These are phyloP conservation scores for Druceiella hillmani DNA, from an alignment of 2,888 invertebrate genomes.

Conservation along the genomic window DNA sequence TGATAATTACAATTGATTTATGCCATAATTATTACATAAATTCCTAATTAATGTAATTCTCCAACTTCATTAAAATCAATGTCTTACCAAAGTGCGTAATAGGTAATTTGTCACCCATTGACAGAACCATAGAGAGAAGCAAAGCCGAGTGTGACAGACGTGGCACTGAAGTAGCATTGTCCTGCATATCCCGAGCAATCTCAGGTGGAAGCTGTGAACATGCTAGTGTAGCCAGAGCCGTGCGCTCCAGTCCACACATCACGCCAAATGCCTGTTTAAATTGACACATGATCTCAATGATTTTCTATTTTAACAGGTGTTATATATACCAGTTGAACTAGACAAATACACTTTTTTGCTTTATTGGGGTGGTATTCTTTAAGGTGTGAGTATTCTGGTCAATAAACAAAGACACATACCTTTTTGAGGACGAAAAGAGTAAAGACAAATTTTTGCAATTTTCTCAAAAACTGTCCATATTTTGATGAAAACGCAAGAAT, in stretches of 20 bases:
- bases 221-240: constrained; percentile 75
- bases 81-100: constrained; percentile 86
- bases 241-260: constrained; percentile 79
- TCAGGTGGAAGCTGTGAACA: constrained; percentile 88
- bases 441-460: no score
- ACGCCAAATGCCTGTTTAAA: constrained; percentile 71
- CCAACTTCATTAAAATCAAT: no score
- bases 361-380: no score
- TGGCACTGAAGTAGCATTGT: constrained; percentile 70
- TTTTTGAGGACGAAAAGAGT: no score
- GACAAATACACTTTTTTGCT: background rate
- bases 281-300: background rate
- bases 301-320: background rate
- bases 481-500: no score
- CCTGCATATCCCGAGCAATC: constrained; percentile 79
- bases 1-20: no score
- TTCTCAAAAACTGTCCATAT: no score
- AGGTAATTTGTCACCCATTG: constrained; percentile 86
- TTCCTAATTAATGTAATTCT: no score
- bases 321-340: background rate
- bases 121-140: constrained; percentile 82
- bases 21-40: no score
- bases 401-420: no score
- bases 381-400: no score
- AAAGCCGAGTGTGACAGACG: constrained; percentile 79